Base-by-base conservation (phyloP, 1,140 invertebrate genomes). In the Oncopeltus fasciatus region DNA sequence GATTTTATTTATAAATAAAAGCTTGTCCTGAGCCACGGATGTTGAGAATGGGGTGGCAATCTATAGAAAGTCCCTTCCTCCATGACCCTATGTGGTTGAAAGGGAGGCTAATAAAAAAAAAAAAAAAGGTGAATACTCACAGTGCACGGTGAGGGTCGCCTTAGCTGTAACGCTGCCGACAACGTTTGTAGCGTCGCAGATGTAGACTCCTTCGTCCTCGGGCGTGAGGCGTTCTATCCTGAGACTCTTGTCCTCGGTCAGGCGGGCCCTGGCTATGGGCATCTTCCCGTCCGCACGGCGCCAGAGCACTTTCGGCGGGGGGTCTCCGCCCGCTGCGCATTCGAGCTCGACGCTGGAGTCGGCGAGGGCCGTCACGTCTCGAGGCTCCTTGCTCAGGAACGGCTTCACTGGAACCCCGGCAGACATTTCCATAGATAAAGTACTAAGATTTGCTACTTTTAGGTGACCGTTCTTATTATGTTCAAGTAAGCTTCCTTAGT, bases 291-390 rank as follows among this genome's bases (percentile, higher is more conserved):
- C 87, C 70, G 92, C 87, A 68, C 91, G 84, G 51, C 86, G 81
- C 94, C 93, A 95, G 47, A 92, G 81, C 8, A 95, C 84, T 66
- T 88, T 84, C 0, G 92, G 90, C 24, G 80, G 77, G n/a, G 92
- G 92, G 73, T 93, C 90, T 12, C 93, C 94, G 60, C 87, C 87
- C 0, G 92, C 91, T 59, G 83, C 81, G 72, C 94, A 98, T 57
- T 88, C 85, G 70, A 98, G 92, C 64, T 87, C 83, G 0, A 90
- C 88, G 20, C 81, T 83, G 71, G 88, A 83, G 12, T 89, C 88
- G 60, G 85, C 81, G 61, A 90, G 77, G 49, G 88, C 84, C 14
- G 87, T 90, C 67, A 87, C 79, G 73, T 96, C 91, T 62, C 85
- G 80, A 8, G 93, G 92, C 67, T 88, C 85, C 69, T 85, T 82